Percentiles rank a stretch among this genome's conserved stretches.
Evolutionary conservation across 2,113 vertebrate species (phyloP).

Genomic region (Oreochromis aureus): DNA sequence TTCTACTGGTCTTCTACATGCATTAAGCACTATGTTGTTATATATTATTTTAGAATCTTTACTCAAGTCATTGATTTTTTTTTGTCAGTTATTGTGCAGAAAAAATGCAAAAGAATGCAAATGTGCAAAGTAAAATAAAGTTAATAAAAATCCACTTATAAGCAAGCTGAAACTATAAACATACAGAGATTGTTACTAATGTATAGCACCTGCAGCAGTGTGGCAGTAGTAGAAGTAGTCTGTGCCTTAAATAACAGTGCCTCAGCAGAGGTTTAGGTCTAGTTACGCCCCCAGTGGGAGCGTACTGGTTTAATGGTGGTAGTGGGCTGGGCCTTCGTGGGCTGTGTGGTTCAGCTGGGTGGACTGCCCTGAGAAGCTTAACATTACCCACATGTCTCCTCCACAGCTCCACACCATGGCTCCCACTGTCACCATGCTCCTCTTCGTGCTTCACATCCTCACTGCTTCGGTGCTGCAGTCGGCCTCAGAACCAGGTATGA

Average conservation of each 20-base stretch:
- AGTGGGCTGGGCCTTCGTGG: conserved; percentile 28
- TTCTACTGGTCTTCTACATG: neutral
- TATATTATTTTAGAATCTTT: neutral
- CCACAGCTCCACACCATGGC: conserved; percentile 44
- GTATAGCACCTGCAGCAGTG: neutral
- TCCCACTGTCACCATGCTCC: neutral
- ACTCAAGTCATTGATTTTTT: neutral
- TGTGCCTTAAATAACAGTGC: neutral
- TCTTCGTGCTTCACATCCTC: conserved; percentile 1
- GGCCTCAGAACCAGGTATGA: conserved; percentile 25
- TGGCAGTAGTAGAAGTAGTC: neutral
- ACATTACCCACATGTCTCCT: conserved; percentile 23
- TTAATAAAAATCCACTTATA: neutral
- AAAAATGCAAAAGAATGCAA: neutral
- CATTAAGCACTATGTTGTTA: neutral
- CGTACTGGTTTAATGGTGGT: neutral
- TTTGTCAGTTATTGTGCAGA: neutral
- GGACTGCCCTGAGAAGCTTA: neutral
- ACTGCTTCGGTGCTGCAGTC: neutral
- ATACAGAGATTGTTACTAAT: neutral
- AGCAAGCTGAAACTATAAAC: neutral
- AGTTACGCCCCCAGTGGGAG: neutral
- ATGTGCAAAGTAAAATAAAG: neutral
- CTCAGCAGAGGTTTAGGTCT: neutral
- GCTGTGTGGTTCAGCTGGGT: neutral